Evolutionary conservation across 1,140 invertebrate species (phyloP).

Genomic region (Saccostrea echinata): DNA sequence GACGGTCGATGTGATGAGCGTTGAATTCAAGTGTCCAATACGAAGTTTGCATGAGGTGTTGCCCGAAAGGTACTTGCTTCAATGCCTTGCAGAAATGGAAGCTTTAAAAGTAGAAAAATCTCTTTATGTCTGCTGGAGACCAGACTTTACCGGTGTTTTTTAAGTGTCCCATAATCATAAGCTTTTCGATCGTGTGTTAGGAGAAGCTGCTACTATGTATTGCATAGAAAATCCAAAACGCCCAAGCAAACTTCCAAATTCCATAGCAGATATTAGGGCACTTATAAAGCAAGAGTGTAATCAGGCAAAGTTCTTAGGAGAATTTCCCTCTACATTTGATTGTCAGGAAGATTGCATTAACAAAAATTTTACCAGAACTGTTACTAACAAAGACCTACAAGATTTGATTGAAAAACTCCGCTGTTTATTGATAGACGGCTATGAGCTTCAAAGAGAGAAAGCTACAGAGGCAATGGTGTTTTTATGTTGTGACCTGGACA

Average conservation of each 20-base stretch:
- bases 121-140: neutral
- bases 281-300: neutral
- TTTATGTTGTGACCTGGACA: slow-evolving; percentile 33
- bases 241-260: slow-evolving; percentile 21
- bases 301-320: neutral
- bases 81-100: slow-evolving; percentile 32
- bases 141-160: neutral
- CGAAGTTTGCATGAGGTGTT: neutral
- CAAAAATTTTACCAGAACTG: neutral
- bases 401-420: neutral
- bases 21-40: slow-evolving; percentile 47
- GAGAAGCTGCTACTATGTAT: neutral
- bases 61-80: slow-evolving; percentile 23
- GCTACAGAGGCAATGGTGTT: slow-evolving; percentile 44
- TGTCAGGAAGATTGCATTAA: neutral
- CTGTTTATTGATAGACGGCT: neutral
- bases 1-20: neutral
- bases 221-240: neutral
- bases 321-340: neutral
- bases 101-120: slow-evolving; percentile 3
- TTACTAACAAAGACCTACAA: slow-evolving; percentile 17
- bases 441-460: slow-evolving; percentile 39
- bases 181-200: slow-evolving; percentile 23
- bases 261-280: neutral
- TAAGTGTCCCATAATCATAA: neutral